These are phyloP conservation scores for Opisthocomus hoazin DNA, from an alignment of 2,113 vertebrate genomes.

Conservation along the genomic window DNA sequence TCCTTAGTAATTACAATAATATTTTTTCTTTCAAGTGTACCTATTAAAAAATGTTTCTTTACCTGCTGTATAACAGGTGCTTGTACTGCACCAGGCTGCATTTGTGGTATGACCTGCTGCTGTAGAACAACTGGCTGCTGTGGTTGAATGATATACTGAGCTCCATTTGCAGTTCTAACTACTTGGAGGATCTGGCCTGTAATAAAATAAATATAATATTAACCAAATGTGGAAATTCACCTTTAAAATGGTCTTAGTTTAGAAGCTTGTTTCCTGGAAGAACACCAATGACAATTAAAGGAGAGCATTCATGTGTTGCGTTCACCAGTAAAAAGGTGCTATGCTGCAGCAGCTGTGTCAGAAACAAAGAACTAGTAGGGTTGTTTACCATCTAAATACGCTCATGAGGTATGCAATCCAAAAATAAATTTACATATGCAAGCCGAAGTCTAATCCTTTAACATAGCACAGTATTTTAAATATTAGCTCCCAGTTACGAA, in stretches of 20 bases:
- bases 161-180: slow-evolving; percentile 88
- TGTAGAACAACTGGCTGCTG: slow-evolving; percentile 94
- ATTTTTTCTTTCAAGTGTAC: neutral
- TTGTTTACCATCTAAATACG: neutral
- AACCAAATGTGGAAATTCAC: neutral
- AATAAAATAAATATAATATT: neutral
- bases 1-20: neutral
- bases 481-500: neutral
- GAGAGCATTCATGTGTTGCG: neutral
- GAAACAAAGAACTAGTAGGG: neutral
- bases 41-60: neutral
- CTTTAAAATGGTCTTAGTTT: neutral
- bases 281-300: neutral
- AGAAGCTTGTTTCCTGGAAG: neutral
- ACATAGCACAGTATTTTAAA: neutral
- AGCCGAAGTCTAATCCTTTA: neutral
- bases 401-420: neutral
- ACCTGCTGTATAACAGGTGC: slow-evolving; percentile 98
- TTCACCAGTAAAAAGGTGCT: neutral
- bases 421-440: neutral
- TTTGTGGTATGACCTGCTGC: slow-evolving; percentile 89
- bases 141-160: slow-evolving; percentile 94
- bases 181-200: slow-evolving; percentile 95
- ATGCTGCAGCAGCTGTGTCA: neutral
- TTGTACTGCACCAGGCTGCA: slow-evolving; percentile 93